Base-by-base conservation (phyloP, 2,113 vertebrate species). In the Neolamprologus cancellatus region DNA sequence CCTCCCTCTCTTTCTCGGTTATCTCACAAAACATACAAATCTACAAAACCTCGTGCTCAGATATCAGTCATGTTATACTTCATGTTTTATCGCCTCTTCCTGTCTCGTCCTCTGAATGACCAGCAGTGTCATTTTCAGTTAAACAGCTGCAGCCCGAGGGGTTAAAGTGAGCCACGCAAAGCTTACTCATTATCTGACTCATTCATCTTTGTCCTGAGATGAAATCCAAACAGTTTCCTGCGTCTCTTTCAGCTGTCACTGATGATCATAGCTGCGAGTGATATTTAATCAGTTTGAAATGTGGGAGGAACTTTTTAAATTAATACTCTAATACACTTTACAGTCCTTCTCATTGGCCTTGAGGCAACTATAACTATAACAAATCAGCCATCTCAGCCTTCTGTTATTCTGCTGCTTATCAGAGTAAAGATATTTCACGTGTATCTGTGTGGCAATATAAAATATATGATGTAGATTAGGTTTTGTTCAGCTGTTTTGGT, bases 241-340 rank as follows among this genome's bases (percentile, higher is more conserved):
- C n/a, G 34, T 10, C 11, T 86, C 39, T 83, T 81, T 59, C 9
- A 34, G 55, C 81, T n/a, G 18, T 69, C 59, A 87, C 41, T 85
- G 32, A 88, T 41, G 48, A 89, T 66, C 44, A 34, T 74, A n/a
- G 78, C 83, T 66, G 0, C 20, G 18, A 84, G 71, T 82, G 78
- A 54, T 88, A 82, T 81, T 59, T 82, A 74, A 76, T 84, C 53
- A 64, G 4, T 87, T 80, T 84, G 32, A 84, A 84, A 54, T 87
- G 36, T 85, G 83, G 71, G 66, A 6, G 46, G 20, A 61, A 83
- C 50, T 28, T 87, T 79, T 88, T 91, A 1, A 66, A 64, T 53
- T 87, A 88, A 83, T 53, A 78, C 17, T 30, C 44, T 32, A 76
- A 50, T 50, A 34, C 17, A 11, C 4, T 82, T 50, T 4, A 18